Percentiles rank a stretch among this genome's conserved stretches.
Evolutionary conservation across 2,113 vertebrate species (phyloP).

Genomic region (Microtus pennsylvanicus): DNA sequence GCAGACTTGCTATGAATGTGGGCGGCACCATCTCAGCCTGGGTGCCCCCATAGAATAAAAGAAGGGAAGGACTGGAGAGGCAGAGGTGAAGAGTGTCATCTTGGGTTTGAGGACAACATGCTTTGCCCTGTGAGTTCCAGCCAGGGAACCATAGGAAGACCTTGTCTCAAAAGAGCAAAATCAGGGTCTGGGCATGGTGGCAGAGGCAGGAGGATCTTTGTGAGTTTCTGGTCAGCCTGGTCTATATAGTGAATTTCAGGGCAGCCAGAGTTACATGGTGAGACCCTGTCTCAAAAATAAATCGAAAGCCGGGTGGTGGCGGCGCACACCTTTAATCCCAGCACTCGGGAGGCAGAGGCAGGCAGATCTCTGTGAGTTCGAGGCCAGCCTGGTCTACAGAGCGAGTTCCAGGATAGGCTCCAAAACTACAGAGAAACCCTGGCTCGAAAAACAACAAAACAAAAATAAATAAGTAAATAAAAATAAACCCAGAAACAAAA

Average conservation of each 20-base stretch:
- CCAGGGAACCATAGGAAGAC: background rate
- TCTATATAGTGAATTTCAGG: background rate
- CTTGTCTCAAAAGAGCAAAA: background rate
- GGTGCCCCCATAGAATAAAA: background rate
- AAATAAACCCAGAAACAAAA: background rate
- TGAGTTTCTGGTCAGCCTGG: background rate
- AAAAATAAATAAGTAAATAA: background rate
- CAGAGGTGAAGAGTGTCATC: background rate
- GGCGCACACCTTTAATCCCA: no score
- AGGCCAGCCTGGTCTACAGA: no score
- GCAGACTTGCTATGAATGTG: background rate
- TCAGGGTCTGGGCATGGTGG: background rate
- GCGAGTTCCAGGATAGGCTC: no score
- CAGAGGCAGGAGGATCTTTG: background rate
- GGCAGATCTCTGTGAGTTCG: no score
- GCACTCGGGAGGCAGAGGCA: no score
- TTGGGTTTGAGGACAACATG: background rate
- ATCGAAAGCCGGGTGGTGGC: no score
- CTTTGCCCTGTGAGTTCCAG: background rate
- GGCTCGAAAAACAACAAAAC: background rate
- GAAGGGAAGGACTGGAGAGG: background rate
- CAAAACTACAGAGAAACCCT: background rate
- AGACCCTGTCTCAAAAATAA: background rate
- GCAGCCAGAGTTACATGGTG: background rate
- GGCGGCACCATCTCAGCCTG: background rate